Percentiles rank a stretch among this genome's conserved stretches.
These are phyloP conservation scores for Tapirus indicus DNA, from an alignment of 2,797 vertebrate species.

Conservation along the genomic window DNA sequence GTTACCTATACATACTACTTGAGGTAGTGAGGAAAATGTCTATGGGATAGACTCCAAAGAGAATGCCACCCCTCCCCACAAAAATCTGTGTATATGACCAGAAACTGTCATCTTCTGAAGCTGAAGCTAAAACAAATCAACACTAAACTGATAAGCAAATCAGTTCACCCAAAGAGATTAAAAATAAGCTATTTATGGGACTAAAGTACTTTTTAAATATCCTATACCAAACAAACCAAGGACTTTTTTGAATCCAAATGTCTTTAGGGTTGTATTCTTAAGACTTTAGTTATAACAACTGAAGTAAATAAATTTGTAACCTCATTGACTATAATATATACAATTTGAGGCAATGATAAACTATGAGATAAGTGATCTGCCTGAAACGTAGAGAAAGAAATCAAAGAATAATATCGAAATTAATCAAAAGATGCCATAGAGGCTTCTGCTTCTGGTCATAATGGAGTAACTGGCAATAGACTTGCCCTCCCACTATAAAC, in stretches of 20 bases:
- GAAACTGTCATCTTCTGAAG: background rate
- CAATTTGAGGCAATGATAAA: background rate
- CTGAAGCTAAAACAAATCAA: background rate
- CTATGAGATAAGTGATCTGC: background rate
- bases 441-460: background rate
- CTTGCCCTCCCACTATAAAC: background rate
- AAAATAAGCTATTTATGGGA: background rate
- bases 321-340: background rate
- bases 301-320: background rate
- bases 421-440: background rate
- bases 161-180: background rate
- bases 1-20: background rate
- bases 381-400: slow-evolving; percentile 37
- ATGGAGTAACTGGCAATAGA: background rate
- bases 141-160: background rate
- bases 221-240: background rate
- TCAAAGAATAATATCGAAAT: background rate
- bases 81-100: background rate
- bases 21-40: background rate
- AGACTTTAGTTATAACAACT: background rate
- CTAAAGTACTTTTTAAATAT: background rate
- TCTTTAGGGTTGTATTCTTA: background rate
- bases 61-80: background rate
- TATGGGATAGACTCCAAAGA: background rate
- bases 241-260: slow-evolving; percentile 1